These are phyloP conservation scores for Damaliscus lunatus DNA, from an alignment of 2,113 vertebrate genomes.

Conservation along the genomic window DNA sequence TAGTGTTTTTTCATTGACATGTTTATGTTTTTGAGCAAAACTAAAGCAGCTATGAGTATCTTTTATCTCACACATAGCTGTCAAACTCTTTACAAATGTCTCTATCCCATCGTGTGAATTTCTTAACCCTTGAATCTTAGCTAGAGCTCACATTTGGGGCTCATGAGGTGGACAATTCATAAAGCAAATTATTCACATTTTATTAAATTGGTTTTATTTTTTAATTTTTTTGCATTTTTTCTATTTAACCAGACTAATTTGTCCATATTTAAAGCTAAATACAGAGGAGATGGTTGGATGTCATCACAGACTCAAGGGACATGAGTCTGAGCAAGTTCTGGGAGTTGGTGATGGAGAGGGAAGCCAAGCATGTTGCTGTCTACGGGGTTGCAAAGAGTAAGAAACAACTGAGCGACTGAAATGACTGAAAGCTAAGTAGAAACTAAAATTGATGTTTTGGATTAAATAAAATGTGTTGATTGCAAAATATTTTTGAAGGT, in stretches of 20 bases:
- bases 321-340: not conserved
- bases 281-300: not conserved
- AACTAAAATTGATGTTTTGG: not conserved
- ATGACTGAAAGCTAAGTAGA: not conserved
- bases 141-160: not conserved
- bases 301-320: not conserved
- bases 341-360: not conserved
- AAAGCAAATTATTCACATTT: not conserved
- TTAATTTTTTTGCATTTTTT: not conserved
- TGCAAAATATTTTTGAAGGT: not conserved
- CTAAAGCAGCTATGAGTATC: not conserved
- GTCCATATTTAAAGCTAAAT: not conserved
- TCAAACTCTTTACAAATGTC: not conserved
- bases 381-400: not conserved
- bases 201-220: not conserved
- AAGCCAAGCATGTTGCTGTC: not conserved
- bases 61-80: not conserved
- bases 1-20: not conserved
- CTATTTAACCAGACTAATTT: not conserved
- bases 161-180: not conserved
- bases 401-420: not conserved
- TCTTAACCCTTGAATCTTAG: not conserved
- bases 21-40: not conserved
- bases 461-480: conserved; percentile 12
- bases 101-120: not conserved